Conservation (phyloP, 92 coral and sea anemone genomes). For the Palythoa heliodiscus region DNA sequence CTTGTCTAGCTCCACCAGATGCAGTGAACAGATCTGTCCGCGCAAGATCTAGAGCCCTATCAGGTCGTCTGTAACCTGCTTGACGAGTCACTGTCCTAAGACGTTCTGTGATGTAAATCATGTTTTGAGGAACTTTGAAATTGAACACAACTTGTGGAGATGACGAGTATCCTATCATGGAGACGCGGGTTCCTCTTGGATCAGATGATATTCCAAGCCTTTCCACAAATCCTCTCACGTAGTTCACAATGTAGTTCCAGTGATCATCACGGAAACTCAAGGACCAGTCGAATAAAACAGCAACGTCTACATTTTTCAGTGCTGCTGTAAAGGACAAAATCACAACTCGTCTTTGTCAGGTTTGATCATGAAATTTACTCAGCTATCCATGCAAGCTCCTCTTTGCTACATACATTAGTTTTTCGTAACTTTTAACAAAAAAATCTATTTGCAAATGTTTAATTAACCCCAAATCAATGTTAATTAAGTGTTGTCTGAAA, state of each 20-base stretch:
- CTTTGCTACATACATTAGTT: too few species aligned
- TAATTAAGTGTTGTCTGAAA: too few species aligned
- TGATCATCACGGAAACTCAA: constrained; percentile 14
- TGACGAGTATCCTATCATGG: constrained; percentile 20
- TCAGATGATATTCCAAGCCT: constrained; percentile 26
- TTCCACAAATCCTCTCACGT: constrained; percentile 17
- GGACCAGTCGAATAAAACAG: constrained; percentile 18
- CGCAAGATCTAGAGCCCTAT: constrained; percentile 9
- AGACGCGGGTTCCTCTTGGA: constrained; percentile 21
- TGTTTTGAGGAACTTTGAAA: constrained; percentile 10
- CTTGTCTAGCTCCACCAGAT: constrained; percentile 3
- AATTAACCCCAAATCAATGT: too few species aligned
- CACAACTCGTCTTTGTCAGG: too few species aligned
- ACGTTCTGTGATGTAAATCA: background rate
- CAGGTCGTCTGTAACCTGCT: constrained; percentile 21
- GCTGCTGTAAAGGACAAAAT: too few species aligned
- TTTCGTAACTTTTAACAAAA: too few species aligned
- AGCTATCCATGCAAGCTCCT: too few species aligned
- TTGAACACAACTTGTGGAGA: constrained; percentile 8
- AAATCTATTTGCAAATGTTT: too few species aligned
- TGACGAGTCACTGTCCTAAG: background rate
- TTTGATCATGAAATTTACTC: too few species aligned
- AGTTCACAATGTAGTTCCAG: constrained; percentile 20
- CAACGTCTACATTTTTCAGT: background rate
- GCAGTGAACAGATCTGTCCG: background rate